phyloP scores from a whole-genome alignment of 37 sponge, comb jelly and placozoan species.

The Aplysina aerophoba region DNA sequence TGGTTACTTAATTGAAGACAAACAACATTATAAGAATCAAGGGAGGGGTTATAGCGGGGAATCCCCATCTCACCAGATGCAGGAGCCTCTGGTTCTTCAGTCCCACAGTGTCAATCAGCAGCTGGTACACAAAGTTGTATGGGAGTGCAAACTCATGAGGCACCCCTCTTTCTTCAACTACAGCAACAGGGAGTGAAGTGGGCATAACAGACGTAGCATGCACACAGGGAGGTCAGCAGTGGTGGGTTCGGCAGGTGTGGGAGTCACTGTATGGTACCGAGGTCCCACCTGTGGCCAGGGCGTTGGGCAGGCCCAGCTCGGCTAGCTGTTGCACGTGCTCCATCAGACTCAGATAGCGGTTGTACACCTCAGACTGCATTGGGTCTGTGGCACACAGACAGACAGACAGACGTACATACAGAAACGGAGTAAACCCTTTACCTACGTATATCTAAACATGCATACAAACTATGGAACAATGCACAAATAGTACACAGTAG shows the following conservation, averaged over 20 bases:
- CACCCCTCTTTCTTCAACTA: background rate
- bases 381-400: constrained; percentile 15
- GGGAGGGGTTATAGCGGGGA: too few relatives aligned
- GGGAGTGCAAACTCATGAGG: constrained; percentile 11
- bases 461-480: background rate
- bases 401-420: too few relatives aligned
- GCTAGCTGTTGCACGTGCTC: constrained; percentile 6
- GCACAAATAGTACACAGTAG: background rate
- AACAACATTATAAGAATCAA: too few relatives aligned
- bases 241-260: background rate
- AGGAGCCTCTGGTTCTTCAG: constrained; percentile 59
- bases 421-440: too few relatives aligned
- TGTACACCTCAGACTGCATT: constrained; percentile 31
- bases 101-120: constrained; percentile 46
- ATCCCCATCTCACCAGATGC: constrained; percentile 39
- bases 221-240: background rate
- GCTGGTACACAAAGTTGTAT: constrained; percentile 7
- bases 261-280: background rate
- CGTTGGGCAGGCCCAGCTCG: background rate
- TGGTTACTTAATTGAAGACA: background rate
- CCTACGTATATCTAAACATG: too few relatives aligned
- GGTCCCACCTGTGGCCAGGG: background rate
- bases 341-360: constrained; percentile 5
- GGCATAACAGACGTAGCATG: too few relatives aligned
- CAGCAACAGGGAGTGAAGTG: background rate